Evolutionary conservation across 2,113 vertebrate species (phyloP), one percentile per base, ranked within the genome.

Genomic region (Platichthys flesus): DNA sequence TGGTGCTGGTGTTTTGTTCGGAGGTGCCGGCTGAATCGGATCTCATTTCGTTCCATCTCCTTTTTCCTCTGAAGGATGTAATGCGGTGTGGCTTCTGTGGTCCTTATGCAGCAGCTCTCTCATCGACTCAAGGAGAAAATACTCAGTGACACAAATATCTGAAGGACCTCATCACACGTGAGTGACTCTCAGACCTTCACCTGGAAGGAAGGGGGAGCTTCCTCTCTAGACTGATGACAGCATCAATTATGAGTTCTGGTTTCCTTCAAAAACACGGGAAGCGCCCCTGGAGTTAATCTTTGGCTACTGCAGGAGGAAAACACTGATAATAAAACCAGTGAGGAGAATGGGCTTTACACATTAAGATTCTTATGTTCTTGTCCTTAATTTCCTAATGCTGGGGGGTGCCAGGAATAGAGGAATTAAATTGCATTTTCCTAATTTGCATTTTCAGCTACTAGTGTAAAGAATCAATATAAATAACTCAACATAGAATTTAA

Each of bases 51-150:
- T 81, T 71, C 60, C 64, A 71, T 85, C 81, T 74, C 59, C 16
- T 85, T 71, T 71, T 82, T 61, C 45, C 23, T 82, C 69, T 76
- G 84, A 74, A 87, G 76, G 60, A 82, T 86, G 67, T 87, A 78
- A 83, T 63, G 75, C 49, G 42, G 26, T 77, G 72, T 78, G 18
- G 60, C 77, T 65, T 54, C 42, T 59, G 21, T 71, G 52, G 47
- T 51, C 55, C 3, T 66, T 40, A 40, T 58, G 63, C 13, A 9
- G 24, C 61, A 2, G 42, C 59, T 74, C 26, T 71, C 65, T 54
- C 20, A 55, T 42, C 3, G 13, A 47, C 37, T 31, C 14, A 12
- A 58, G n/a, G 14, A 40, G 37, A 59, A 28, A 69, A 63, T 60
- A 18, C 40, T 63, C 67, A 68, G 76, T 71, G 42, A 49, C 45